Evolutionary conservation across 2,888 invertebrate genomes (phyloP).

Genomic region (Lithophane leautieri): DNA sequence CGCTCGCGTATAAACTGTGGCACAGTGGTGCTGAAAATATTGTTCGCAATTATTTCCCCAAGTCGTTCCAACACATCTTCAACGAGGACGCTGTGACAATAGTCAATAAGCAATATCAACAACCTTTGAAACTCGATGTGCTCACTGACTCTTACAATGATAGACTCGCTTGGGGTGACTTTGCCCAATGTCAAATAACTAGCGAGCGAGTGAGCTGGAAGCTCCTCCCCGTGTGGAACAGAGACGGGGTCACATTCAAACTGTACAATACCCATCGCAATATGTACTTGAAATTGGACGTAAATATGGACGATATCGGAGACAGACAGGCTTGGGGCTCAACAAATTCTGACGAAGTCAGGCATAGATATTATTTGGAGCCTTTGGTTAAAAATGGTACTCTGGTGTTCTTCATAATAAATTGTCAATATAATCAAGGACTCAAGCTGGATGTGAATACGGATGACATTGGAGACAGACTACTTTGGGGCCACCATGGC

Average conservation of each 20-base stretch:
- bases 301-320: constrained; percentile 44
- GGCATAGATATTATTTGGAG: constrained; percentile 66
- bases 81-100: constrained; percentile 62
- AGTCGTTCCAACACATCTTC: constrained; percentile 62
- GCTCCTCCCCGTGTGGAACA: constrained; percentile 62
- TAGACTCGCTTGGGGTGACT: constrained; percentile 66
- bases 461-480: constrained; percentile 47
- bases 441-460: constrained; percentile 55
- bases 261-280: constrained; percentile 61
- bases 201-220: constrained; percentile 67
- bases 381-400: constrained; percentile 60
- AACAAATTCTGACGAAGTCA: constrained; percentile 33
- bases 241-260: constrained; percentile 66
- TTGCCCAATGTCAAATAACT: constrained; percentile 36
- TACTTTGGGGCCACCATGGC: constrained; percentile 59
- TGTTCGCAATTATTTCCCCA: constrained; percentile 65
- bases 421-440: constrained; percentile 61
- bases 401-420: constrained; percentile 67
- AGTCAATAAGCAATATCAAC: constrained; percentile 55
- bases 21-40: constrained; percentile 51
- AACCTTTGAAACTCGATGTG: constrained; percentile 63
- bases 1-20: constrained; percentile 70
- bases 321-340: constrained; percentile 67
- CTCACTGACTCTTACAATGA: constrained; percentile 52
- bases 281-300: constrained; percentile 69